Evolutionary conservation across 2,797 vertebrate genomes (phyloP), one percentile per base, ranked within the genome.

Genomic region (Limnodromus scolopaceus): DNA sequence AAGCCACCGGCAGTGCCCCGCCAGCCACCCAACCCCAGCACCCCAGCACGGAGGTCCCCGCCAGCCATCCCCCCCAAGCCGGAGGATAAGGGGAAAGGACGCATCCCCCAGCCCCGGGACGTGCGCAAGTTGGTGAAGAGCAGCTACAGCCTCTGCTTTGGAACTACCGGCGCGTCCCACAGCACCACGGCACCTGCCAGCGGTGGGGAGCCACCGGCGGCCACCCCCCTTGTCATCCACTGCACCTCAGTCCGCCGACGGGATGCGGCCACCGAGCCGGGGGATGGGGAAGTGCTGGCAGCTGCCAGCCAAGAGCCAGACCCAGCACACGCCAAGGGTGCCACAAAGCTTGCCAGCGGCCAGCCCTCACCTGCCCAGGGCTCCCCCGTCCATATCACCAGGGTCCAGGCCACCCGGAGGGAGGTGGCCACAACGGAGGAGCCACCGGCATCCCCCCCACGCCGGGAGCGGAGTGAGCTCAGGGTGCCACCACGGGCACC

Each of bases 91-190:
- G 74, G 84, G 27, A 99, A 98, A 89, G 95, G 69, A 14, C 97
- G 98, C 30, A 97, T 98, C 65, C 99, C 99, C 63, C 99, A 98
- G 97, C 99, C 99, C 34, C 98, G 99, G 94, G 99, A 99, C 58
- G 98, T 99, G 49, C 99, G 99, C 89, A 99, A 99, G 92, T 98
- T 99, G 72, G 98, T 99, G 53, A 99, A 99, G 98, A 99, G 99
- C 95, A 98, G 98, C 6, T 99, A 99, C 79, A 99, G 98, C 85
- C 97, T 99, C 38, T 98, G 98, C 72, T 99, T 99, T 24, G 98
- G 98, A 6, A 48, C 75, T 6, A 25, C 96, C 97, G 1, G 93
- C 90, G 0, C 61, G 2, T 54, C 85, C 82, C 43, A 4, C 1
- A 61, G 82, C 61, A 36, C 79, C 18, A 2, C 3, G 7, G 57